Evolutionary conservation across 2,888 invertebrate species (phyloP).

Genomic region (Archips crataeganus): DNA sequence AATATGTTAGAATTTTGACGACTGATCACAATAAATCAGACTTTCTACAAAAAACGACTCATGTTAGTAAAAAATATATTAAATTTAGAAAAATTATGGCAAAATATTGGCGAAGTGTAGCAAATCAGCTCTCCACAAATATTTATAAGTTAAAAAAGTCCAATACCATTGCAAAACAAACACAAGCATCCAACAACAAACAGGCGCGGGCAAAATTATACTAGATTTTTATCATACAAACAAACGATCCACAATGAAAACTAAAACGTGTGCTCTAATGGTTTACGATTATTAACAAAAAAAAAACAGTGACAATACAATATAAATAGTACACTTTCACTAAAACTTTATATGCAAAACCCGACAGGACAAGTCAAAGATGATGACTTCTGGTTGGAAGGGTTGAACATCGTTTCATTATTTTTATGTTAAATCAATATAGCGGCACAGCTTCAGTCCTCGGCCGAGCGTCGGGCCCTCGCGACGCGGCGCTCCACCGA

Average conservation of each 20-base stretch:
- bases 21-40: slow-evolving; percentile 64
- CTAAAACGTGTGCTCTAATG: slow-evolving; percentile 47
- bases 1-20: slow-evolving; percentile 73
- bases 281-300: slow-evolving; percentile 48
- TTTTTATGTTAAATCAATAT: not conserved
- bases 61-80: slow-evolving; percentile 68
- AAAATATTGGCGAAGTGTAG: slow-evolving; percentile 82
- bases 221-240: slow-evolving; percentile 49
- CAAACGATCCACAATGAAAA: slow-evolving; percentile 55
- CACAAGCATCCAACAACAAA: slow-evolving; percentile 64
- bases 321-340: slow-evolving; percentile 51
- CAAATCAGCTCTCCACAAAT: slow-evolving; percentile 68
- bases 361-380: slow-evolving; percentile 43
- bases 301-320: slow-evolving; percentile 51
- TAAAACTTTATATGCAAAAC: slow-evolving; percentile 49
- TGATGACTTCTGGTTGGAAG: slow-evolving; percentile 6
- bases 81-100: slow-evolving; percentile 76
- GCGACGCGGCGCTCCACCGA: not conserved
- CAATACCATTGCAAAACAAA: slow-evolving; percentile 62
- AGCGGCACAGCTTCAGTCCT: slow-evolving; percentile 18
- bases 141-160: slow-evolving; percentile 66
- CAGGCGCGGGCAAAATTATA: slow-evolving; percentile 60
- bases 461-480: not conserved
- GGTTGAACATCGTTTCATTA: not conserved
- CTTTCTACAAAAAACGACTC: slow-evolving; percentile 58